Base-by-base conservation (phyloP, 2,113 vertebrate genomes). In the Lipotes vexillifer region DNA sequence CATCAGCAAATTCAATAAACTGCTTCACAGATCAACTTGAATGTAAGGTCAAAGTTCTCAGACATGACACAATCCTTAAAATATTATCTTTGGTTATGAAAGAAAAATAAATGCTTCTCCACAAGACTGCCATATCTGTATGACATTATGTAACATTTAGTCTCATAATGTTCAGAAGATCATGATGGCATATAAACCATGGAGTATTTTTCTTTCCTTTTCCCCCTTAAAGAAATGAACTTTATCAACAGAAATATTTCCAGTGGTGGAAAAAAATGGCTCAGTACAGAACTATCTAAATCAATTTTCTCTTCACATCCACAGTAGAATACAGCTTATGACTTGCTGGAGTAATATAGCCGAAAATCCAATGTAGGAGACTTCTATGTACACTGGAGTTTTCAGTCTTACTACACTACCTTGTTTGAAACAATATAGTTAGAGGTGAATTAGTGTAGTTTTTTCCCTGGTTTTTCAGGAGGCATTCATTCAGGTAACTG, bases 241-340 rank as follows among this genome's bases (percentile, higher is more conserved):
- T 91, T 93, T 83, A 93, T 69, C 41, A 82, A 88, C 9, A 89
- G 29, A 86, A 82, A 89, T 83, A 29, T 85, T 93, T 90, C 31
- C 23, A 63, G 14, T 41, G 7, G 8, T 10, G 0, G 12, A 2
- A 27, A 57, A 36, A 36, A 61, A 27, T 69, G 17, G 57, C 9
- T 97, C 27, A 63, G 29, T 80, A 59, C 8, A 49, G 33, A 94
- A 88, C 59, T 75, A 88, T 81, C 44, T 91, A 92, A 97, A 96
- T 93, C 75, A 96, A 83, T 96, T 95, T 74, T 97, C 77, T 88
- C 61, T n/a, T 33, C 23, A n/a, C 3, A 83, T 49, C 12, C 61
- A 69, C 18, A 91, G 49, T 3, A 72, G 69, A 87, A 87, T 25
- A 63, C 23, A 88, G 61, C 57, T 90, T 90, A 25, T 59, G 84